phyloP scores from a whole-genome alignment of 2,113 vertebrate species.

The Callipepla californica region DNA sequence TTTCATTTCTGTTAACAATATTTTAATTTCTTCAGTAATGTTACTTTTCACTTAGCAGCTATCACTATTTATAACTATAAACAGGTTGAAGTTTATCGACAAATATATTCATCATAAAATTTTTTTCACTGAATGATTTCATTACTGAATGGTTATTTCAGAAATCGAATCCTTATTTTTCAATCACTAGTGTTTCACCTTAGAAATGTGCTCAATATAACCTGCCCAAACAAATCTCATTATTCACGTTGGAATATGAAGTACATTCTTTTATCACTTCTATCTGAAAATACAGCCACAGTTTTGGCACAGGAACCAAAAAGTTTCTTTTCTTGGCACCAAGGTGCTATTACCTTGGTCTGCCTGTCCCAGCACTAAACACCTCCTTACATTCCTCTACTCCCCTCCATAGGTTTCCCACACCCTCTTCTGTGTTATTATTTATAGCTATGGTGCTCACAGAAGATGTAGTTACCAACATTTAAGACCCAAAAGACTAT shows the following conservation, averaged over 20 bases:
- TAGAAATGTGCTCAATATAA: neutral
- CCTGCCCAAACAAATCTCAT: neutral
- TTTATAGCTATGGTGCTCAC: neutral
- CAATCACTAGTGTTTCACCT: neutral
- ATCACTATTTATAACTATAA: neutral
- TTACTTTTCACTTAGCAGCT: neutral
- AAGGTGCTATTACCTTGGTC: neutral
- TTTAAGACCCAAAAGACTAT: neutral
- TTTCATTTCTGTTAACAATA: neutral
- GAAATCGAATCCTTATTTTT: neutral
- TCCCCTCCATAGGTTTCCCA: neutral
- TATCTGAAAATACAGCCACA: neutral
- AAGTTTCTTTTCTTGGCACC: neutral
- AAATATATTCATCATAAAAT: neutral
- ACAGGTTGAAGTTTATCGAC: neutral
- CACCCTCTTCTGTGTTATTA: neutral
- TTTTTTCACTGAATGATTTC: neutral
- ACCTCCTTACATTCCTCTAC: neutral
- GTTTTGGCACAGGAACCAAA: neutral
- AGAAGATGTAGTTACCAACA: neutral
- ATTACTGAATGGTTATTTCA: neutral
- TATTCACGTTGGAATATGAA: neutral
- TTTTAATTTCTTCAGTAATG: neutral
- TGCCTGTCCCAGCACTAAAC: neutral
- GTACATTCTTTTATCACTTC: neutral